These are phyloP conservation scores for Leptopilina syphax DNA, from an alignment of 2,888 invertebrate genomes.

Conservation along the genomic window DNA sequence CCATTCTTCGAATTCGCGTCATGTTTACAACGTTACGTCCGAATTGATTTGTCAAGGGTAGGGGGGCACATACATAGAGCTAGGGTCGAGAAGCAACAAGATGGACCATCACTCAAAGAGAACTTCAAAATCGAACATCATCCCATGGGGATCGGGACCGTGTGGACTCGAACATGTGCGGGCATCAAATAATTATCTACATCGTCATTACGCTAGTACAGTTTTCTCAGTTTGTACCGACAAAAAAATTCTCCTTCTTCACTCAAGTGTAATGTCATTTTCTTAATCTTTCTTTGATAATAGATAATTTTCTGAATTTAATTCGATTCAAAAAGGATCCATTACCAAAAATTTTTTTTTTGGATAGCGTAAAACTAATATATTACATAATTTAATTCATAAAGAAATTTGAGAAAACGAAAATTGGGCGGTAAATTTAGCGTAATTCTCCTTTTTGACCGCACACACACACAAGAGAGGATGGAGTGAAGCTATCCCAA, in stretches of 20 bases:
- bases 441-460: constrained; percentile 36
- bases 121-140: constrained; percentile 67
- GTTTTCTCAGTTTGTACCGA: background rate
- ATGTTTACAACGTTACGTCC: constrained; percentile 73
- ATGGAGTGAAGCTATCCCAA: constrained; percentile 48
- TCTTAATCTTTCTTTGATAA: too few species aligned
- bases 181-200: constrained; percentile 68
- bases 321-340: too few species aligned
- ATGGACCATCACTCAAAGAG: constrained; percentile 61
- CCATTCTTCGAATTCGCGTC: constrained; percentile 57
- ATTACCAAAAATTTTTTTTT: too few species aligned
- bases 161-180: constrained; percentile 69
- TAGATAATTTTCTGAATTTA: too few species aligned
- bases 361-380: too few species aligned
- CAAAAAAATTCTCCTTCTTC: too few species aligned
- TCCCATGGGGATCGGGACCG: constrained; percentile 59
- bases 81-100: constrained; percentile 52
- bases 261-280: too few species aligned
- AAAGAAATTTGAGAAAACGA: too few species aligned
- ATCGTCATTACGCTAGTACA: constrained; percentile 40
- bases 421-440: background rate
- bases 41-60: constrained; percentile 73
- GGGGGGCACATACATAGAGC: constrained; percentile 33
- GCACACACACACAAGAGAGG: constrained; percentile 41
- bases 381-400: too few species aligned